Conservation (phyloP, 2,888 invertebrate species). For the Cyclophora punctaria region DNA sequence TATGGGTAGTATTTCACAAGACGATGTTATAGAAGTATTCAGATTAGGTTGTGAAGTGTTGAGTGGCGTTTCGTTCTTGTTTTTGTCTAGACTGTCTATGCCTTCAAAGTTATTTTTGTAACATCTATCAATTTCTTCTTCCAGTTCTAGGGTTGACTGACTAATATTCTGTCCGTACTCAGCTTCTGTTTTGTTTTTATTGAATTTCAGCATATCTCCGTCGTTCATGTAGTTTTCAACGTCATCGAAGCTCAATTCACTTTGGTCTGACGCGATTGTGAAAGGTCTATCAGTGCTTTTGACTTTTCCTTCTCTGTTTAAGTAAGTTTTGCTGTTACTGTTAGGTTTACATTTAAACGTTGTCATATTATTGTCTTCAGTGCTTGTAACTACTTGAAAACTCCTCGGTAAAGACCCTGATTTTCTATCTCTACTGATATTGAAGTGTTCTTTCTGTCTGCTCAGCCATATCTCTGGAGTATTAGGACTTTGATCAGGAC, state of each 20-base stretch:
- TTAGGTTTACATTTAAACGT: conserved; percentile 63
- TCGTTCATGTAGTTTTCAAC: conserved; percentile 76
- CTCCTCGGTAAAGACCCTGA: conserved; percentile 86
- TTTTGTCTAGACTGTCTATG: conserved; percentile 43
- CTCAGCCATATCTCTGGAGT: conserved; percentile 82
- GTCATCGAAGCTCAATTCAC: conserved; percentile 80
- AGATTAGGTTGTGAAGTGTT: conserved; percentile 60
- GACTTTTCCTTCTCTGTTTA: conserved; percentile 77
- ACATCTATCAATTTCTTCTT: conserved; percentile 69
- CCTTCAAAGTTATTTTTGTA: conserved; percentile 67
- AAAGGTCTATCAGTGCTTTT: conserved; percentile 79
- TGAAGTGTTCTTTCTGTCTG: conserved; percentile 81
- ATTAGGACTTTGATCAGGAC: conserved; percentile 72
- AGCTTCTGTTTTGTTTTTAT: conserved; percentile 48
- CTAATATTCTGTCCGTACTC: conserved; percentile 59
- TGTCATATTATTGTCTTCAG: conserved; percentile 53
- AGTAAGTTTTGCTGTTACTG: conserved; percentile 65
- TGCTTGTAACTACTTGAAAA: conserved; percentile 79
- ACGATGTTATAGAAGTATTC: conserved; percentile 70
- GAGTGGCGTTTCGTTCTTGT: conserved; percentile 49
- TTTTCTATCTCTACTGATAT: conserved; percentile 78
- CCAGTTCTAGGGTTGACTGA: conserved; percentile 64
- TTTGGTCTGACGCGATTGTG: conserved; percentile 82
- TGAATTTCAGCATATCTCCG: conserved; percentile 60
- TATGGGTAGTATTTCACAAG: conserved; percentile 68